Percentiles rank a stretch among this genome's conserved stretches.
These are phyloP conservation scores for Actinia tenebrosa DNA, from an alignment of 64 coral and sea anemone genomes.

Conservation along the genomic window DNA sequence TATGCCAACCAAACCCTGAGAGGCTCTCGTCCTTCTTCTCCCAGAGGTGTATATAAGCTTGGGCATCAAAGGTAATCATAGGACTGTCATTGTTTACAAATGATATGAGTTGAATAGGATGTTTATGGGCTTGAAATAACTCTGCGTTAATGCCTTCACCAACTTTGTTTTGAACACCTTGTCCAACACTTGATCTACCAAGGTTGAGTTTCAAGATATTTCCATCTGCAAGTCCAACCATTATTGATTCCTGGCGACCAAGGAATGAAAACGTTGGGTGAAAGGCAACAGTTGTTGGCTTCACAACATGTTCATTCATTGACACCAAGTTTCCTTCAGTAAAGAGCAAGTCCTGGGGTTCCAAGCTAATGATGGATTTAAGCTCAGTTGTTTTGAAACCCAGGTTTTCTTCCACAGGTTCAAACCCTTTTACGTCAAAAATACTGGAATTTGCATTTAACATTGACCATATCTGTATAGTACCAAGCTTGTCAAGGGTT, in stretches of 20 bases:
- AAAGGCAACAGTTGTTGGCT: slow-evolving; percentile 44
- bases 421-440: slow-evolving; percentile 66
- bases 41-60: slow-evolving; percentile 77
- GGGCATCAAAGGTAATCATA: slow-evolving; percentile 75
- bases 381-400: slow-evolving; percentile 54
- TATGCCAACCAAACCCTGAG: slow-evolving; percentile 85
- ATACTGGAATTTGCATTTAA: slow-evolving; percentile 30
- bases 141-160: slow-evolving; percentile 64
- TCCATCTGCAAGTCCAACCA: slow-evolving; percentile 67
- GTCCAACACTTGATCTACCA: background rate
- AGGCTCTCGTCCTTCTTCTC: slow-evolving; percentile 51
- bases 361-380: slow-evolving; percentile 26
- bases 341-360: slow-evolving; percentile 38
- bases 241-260: slow-evolving; percentile 49
- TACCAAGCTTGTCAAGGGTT: slow-evolving; percentile 56
- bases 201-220: slow-evolving; percentile 71
- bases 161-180: slow-evolving; percentile 38
- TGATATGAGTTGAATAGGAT: slow-evolving; percentile 57
- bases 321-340: slow-evolving; percentile 50
- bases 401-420: slow-evolving; percentile 56
- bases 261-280: slow-evolving; percentile 66
- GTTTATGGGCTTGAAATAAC: slow-evolving; percentile 75
- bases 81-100: slow-evolving; percentile 64
- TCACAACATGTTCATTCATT: slow-evolving; percentile 24
- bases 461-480: slow-evolving; percentile 64